Evolutionary conservation across 64 coral and sea anemone genomes (phyloP), one percentile per base, ranked within the genome.

Genomic region (Exaiptasia diaphana): DNA sequence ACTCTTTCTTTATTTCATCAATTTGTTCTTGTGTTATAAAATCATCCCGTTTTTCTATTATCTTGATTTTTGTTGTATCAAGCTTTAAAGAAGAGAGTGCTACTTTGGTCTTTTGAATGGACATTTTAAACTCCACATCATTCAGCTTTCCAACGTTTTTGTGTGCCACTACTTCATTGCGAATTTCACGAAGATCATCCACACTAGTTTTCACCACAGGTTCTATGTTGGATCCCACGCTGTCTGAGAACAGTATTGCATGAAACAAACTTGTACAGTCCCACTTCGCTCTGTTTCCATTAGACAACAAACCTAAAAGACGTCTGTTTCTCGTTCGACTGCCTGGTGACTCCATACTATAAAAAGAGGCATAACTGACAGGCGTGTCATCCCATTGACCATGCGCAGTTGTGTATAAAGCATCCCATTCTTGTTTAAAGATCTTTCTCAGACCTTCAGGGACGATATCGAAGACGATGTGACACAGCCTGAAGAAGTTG

Each of bases 361-460:
- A 24, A n/a, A 83, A 65, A 45, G 53, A 20, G 3, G 10, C 21
- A 1, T 17, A 44, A 39, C 54, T 83, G 17, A 40, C 39, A 10
- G 33, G 20, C 28, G 67, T 83, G 50, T 83, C 81, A 72, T 55
- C 27, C 81, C 81, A 83, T 17, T 30, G 24, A 4, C 81, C 81
- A 21, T 71, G 46, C 0, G 32, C 17, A 22, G 67, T 49, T 67
- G 56, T 26, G 81, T 72, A 82, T 68, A n/a, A 43, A 29, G 25
- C 69, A 45, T 68, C 44, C 79, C 79, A 82, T 67, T 82, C 79
- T 44, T 49, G 42, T 30, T 68, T 82, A 36, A 82, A 82, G 10
- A 50, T 18, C n/a, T 67, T 53, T 29, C 81, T 69, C 23, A 83
- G 34, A 3, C 38, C 81, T 21, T 77, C 50, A 33, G 30, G 44